Base-by-base conservation (phyloP, 2,797 vertebrate species). In the Nyctibius grandis region DNA sequence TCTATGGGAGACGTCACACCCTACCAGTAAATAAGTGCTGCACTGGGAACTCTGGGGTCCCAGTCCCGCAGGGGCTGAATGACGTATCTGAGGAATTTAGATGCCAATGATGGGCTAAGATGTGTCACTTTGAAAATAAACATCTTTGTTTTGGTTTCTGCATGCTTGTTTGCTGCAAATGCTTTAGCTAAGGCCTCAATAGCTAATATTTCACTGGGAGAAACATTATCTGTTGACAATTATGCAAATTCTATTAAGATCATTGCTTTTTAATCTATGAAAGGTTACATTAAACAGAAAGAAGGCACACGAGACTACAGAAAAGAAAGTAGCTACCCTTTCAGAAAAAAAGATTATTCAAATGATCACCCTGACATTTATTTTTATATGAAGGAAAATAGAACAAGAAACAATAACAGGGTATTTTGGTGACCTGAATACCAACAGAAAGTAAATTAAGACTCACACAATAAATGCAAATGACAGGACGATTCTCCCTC, bases 211-310 rank as follows among this genome's bases (percentile, higher is more conserved):
- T 96, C 92, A 97, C 88, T 59, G 50, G 38, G 57, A 97, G 89
- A 91, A 91, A 91, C 85, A 96, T 97, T 97, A 97, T 96, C 95
- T 97, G 92, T 85, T 97, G 85, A 96, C 95, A 96, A 97, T 96
- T 96, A 95, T 96, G 89, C 75, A 96, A 96, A 93, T 96, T 97
- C 95, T 92, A 97, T 97, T 97, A 97, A 97, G 94, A 97, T 91
- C 61, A 96, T 84, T 97, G 96, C 76, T 85, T 97, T 90, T 94
- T 97, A 97, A 97, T 97, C 96, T 97, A 88, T 68, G 91, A 97
- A 93, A 95, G 63, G 70, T 91, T 88, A 79, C 75, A 95, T 96
- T 88, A 95, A 96, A 92, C 88, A 97, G 96, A 96, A 97, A 91
- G 92, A 91, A 97, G 90, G 42, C 67, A 93, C 84, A 81, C 83